These are phyloP conservation scores for Bombyx mandarina DNA, from an alignment of 1,140 invertebrate species.

Conservation along the genomic window DNA sequence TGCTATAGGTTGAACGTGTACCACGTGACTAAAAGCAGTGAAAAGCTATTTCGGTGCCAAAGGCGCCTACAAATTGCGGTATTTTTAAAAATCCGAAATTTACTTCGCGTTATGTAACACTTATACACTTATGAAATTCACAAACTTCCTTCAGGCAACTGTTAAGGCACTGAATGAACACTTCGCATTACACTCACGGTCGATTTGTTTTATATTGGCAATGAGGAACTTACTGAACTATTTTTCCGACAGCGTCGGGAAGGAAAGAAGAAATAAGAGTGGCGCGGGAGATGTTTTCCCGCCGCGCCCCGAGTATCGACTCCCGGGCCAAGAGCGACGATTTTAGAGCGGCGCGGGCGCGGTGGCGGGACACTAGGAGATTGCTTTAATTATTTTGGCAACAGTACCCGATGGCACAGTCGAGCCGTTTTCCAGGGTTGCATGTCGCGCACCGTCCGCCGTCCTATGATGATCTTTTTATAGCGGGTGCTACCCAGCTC, in stretches of 20 bases:
- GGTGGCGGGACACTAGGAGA: slow-evolving; percentile 70
- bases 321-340: slow-evolving; percentile 76
- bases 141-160: slow-evolving; percentile 33
- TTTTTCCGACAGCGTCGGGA: slow-evolving; percentile 64
- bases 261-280: slow-evolving; percentile 70
- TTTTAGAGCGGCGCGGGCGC: slow-evolving; percentile 78
- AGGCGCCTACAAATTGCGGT: slow-evolving; percentile 70
- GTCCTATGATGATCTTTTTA: slow-evolving; percentile 71
- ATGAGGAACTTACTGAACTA: slow-evolving; percentile 66
- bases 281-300: slow-evolving; percentile 66
- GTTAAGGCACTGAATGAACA: slow-evolving; percentile 45
- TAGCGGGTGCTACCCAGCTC: slow-evolving; percentile 65
- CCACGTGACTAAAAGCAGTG: slow-evolving; percentile 64
- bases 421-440: slow-evolving; percentile 70
- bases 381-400: slow-evolving; percentile 85
- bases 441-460: slow-evolving; percentile 63
- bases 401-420: slow-evolving; percentile 71
- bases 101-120: slow-evolving; percentile 66
- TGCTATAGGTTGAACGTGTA: slow-evolving; percentile 65
- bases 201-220: slow-evolving; percentile 35
- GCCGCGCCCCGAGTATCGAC: slow-evolving; percentile 69
- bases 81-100: slow-evolving; percentile 69
- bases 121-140: slow-evolving; percentile 56
- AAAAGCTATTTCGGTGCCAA: slow-evolving; percentile 59
- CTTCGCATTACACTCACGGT: slow-evolving; percentile 41